Conservation (phyloP, 2,888 invertebrate species). For the Oscheius sp. region DNA sequence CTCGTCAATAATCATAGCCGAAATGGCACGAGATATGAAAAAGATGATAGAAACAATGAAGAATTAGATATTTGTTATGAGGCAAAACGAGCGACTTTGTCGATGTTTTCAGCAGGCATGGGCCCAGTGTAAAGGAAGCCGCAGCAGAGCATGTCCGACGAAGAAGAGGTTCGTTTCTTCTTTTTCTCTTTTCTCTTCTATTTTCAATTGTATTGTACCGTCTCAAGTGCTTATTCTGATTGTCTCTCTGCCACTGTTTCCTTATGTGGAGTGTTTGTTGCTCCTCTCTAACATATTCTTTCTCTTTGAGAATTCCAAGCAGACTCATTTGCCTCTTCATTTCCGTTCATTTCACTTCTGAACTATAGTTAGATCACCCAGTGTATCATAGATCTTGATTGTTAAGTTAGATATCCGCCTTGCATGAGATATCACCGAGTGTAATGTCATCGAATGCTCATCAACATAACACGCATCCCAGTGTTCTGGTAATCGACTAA, state of each 20-base stretch:
- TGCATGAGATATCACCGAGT: no score
- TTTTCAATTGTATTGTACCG: neutral
- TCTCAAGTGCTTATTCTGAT: neutral
- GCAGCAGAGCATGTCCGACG: constrained; percentile 37
- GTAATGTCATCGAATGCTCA: neutral
- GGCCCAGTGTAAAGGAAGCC: constrained; percentile 36
- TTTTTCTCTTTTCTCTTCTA: neutral
- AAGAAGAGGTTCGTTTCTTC: constrained; percentile 33
- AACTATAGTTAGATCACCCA: no score
- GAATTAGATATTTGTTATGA: constrained; percentile 6
- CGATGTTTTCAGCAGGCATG: constrained; percentile 30
- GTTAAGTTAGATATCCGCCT: no score
- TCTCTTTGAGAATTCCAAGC: no score
- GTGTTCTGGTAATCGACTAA: no score
- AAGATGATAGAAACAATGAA: constrained; percentile 20
- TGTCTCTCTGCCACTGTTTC: constrained; percentile 1
- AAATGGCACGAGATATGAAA: constrained; percentile 32
- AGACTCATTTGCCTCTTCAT: no score
- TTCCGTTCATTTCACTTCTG: no score
- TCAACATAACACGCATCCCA: neutral
- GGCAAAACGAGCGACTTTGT: constrained; percentile 12
- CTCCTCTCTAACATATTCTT: no score
- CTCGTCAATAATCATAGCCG: constrained; percentile 10
- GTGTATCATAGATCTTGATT: no score
- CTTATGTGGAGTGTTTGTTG: constrained; percentile 2